Evolutionary conservation across 1,140 invertebrate genomes (phyloP), one percentile per base, ranked within the genome.

Genomic region (Cotesia vestalis): DNA sequence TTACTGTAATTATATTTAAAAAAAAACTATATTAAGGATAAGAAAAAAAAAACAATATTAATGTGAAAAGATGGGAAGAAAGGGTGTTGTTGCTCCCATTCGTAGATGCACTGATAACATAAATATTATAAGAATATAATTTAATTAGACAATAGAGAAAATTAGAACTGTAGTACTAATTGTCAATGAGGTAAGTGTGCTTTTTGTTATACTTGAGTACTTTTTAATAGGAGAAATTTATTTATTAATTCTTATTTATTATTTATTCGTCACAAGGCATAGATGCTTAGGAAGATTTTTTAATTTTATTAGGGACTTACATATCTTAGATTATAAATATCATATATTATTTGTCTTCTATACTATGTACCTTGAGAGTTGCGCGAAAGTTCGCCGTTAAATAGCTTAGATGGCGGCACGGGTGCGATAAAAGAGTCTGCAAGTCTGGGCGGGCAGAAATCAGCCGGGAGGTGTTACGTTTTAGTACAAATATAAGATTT

Each of bases 51-150:
- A 17, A n/a, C n/a, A n/a, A 17, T 17, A 17, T 17, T 17, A 17
- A 9, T 55, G 1, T 17, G 1, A 35, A 46, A 35, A 34, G 9
- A 57, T 40, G 27, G 36, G 20, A 12, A 57, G 40, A 11, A 67
- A 75, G 77, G 77, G 73, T 81, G 82, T 85, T 85, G 83, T 83
- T 84, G 84, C 83, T 85, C 83, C 84, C 83, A 85, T 83, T 82
- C 73, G 82, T 86, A 85, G 83, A 84, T 84, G 83, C 80, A 84
- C 76, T 17, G 17, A 74, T 78, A 81, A 78, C 14, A 14, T 14
- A 57, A n/a, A 57, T 57, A 57, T 6, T 14, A n/a, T 57, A 57
- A 6, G n/a, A 57, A 17, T 14, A 57, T 57, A 66, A 73, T 66
- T 71, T 71, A 64, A 75, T 66, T 71, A 73, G 67, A 75, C 76